These are phyloP conservation scores for Pecten maximus DNA, from an alignment of 2,888 invertebrate genomes.

Conservation along the genomic window DNA sequence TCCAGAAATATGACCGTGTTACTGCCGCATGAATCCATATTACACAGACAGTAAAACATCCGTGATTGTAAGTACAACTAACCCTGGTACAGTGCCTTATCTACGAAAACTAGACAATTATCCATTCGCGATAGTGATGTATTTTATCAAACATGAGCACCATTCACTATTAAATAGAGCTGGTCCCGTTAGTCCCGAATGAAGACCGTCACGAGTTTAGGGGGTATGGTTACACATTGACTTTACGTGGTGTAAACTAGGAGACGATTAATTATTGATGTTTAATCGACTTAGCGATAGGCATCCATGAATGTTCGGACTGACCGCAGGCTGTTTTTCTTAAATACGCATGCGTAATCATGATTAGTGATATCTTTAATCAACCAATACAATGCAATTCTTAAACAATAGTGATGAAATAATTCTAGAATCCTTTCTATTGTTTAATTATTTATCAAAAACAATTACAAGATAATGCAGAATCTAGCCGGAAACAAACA, in stretches of 20 bases:
- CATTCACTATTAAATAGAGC: neutral
- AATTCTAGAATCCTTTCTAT: neutral
- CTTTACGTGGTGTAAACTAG: neutral
- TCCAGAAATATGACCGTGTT: neutral
- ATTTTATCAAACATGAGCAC: neutral
- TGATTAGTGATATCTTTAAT: neutral
- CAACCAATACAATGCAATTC: neutral
- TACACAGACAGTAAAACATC: neutral
- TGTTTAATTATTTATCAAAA: conserved; percentile 30
- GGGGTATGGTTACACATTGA: neutral
- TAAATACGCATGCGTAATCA: neutral
- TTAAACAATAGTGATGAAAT: conserved; percentile 9
- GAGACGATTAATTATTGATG: neutral
- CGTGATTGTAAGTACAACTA: neutral
- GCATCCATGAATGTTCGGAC: neutral
- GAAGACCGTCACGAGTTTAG: neutral
- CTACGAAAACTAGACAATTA: neutral
- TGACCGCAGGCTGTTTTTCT: neutral
- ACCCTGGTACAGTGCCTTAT: neutral
- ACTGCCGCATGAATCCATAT: neutral
- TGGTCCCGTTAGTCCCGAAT: neutral
- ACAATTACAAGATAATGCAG: conserved; percentile 13
- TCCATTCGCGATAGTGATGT: neutral
- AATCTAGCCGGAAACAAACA: neutral
- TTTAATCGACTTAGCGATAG: neutral